These are phyloP conservation scores for Cyrtonyx montezumae DNA, from an alignment of 2,113 vertebrate species.

Conservation along the genomic window DNA sequence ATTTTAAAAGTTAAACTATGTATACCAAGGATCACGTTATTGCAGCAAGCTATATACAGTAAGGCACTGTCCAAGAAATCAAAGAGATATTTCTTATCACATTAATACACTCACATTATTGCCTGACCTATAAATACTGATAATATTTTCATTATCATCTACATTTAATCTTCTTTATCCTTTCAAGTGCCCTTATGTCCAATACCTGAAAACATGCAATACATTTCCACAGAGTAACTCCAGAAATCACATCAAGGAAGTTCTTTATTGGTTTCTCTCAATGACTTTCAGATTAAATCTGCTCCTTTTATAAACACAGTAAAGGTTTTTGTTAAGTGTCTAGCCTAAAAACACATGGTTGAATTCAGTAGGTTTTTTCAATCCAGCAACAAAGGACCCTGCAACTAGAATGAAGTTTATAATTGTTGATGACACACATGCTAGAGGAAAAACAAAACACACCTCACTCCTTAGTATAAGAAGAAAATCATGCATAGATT, in stretches of 20 bases:
- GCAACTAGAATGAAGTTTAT: conserved; percentile 1
- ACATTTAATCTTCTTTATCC: not conserved
- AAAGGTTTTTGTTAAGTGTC: not conserved
- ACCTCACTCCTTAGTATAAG: not conserved
- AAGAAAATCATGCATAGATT: conserved; percentile 32
- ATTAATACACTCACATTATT: not conserved
- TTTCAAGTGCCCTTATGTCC: conserved; percentile 19
- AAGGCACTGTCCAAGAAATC: not conserved
- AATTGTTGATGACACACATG: conserved; percentile 32
- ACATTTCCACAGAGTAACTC: conserved; percentile 15
- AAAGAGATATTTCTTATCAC: conserved; percentile 1
- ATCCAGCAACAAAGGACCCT: conserved; percentile 12
- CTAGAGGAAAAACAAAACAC: not conserved
- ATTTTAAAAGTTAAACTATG: not conserved
- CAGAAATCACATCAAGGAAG: conserved; percentile 45
- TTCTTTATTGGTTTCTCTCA: conserved; percentile 46
- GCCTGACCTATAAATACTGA: not conserved
- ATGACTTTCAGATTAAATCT: conserved; percentile 56
- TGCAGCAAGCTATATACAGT: not conserved
- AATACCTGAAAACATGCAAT: not conserved
- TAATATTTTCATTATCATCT: conserved; percentile 27
- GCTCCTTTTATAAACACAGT: not conserved
- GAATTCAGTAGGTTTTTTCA: conserved; percentile 34
- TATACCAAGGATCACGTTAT: not conserved
- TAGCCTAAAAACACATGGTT: conserved; percentile 10